phyloP scores from a whole-genome alignment of 2,888 invertebrate genomes.

The Caenorhabditis parvicauda region DNA sequence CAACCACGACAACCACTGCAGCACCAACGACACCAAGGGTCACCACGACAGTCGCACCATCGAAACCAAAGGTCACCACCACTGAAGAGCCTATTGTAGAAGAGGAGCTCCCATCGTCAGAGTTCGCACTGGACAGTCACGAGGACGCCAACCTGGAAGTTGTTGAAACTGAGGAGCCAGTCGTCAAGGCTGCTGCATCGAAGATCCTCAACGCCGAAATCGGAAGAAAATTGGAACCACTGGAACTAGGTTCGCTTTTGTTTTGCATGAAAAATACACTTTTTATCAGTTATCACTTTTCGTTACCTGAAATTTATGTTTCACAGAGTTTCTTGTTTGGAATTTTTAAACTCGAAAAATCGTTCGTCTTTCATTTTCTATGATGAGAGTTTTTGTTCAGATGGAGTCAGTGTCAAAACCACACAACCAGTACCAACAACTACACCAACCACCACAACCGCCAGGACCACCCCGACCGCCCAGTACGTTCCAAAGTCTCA shows the following conservation, averaged over 20 bases:
- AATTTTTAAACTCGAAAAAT: no score
- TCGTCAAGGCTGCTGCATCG: constrained; percentile 14
- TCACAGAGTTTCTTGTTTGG: no score
- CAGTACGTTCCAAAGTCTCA: no score
- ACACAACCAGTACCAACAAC: constrained; percentile 5
- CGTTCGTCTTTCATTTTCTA: no score
- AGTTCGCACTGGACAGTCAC: constrained; percentile 26
- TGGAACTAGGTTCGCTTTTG: no score
- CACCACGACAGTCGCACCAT: constrained; percentile 5
- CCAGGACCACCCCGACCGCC: constrained; percentile 9
- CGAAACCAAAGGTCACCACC: constrained; percentile 9
- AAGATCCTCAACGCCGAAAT: constrained; percentile 17
- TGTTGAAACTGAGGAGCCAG: constrained; percentile 21
- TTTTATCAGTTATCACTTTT: no score
- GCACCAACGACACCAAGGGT: constrained; percentile 11
- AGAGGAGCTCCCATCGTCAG: no score
- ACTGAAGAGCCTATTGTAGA: no score
- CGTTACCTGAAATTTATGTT: no score
- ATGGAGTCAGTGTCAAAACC: no score
- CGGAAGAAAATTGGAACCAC: constrained; percentile 8
- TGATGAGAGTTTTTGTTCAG: no score
- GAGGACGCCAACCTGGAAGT: constrained; percentile 21
- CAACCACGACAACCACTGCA: constrained; percentile 5
- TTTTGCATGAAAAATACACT: no score
- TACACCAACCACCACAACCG: neutral